Conservation (phyloP, 2,113 vertebrate species). For the Plecotus auritus region DNA sequence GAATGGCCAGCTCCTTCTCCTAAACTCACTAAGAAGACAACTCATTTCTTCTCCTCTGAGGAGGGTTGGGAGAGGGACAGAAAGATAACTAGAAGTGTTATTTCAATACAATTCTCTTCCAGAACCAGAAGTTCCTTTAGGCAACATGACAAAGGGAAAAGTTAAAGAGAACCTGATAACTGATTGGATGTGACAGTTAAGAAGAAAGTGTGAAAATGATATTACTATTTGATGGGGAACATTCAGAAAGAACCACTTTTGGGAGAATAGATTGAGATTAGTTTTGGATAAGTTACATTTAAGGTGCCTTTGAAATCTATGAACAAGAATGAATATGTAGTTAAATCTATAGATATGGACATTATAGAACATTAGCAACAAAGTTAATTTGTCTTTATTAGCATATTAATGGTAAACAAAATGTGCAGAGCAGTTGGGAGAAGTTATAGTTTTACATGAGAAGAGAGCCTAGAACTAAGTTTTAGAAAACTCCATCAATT, state of each 20-base stretch:
- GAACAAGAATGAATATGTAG: neutral
- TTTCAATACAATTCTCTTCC: neutral
- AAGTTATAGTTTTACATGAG: neutral
- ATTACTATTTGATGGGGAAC: neutral
- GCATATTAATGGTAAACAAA: neutral
- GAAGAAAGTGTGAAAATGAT: neutral
- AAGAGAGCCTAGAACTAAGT: neutral
- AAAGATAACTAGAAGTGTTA: neutral
- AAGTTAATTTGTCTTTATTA: slow-evolving; percentile 5
- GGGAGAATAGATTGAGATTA: neutral
- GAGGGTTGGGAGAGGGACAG: neutral
- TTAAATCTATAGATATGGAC: neutral
- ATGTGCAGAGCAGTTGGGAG: neutral
- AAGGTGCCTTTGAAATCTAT: neutral
- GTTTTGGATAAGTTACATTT: neutral
- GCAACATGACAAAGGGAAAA: neutral
- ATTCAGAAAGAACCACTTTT: neutral
- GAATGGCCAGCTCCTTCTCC: neutral
- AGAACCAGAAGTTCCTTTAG: neutral
- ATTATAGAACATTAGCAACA: neutral
- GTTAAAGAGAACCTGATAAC: neutral
- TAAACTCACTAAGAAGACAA: neutral
- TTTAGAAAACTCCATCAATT: neutral
- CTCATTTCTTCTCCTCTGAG: neutral
- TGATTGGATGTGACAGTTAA: neutral